Percentiles rank a stretch among this genome's conserved stretches.
phyloP scores from a whole-genome alignment of 2,797 vertebrate genomes.

The Sebastes trivittatus region DNA sequence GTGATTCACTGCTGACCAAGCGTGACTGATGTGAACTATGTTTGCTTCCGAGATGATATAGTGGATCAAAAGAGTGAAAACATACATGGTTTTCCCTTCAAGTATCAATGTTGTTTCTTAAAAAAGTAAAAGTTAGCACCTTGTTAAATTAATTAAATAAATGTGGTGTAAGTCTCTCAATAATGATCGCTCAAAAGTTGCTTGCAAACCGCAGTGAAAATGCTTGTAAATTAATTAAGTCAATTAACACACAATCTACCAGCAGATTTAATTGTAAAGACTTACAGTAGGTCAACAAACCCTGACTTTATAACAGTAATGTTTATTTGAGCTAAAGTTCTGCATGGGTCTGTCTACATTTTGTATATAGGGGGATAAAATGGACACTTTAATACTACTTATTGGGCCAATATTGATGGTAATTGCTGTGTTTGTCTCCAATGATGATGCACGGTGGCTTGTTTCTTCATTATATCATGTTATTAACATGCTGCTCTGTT shows the following conservation, averaged over 20 bases:
- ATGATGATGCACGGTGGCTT: neutral
- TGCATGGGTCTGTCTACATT: neutral
- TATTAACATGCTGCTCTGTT: neutral
- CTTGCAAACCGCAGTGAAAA: neutral
- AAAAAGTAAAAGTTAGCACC: neutral
- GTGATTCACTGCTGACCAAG: neutral
- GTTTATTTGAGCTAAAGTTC: neutral
- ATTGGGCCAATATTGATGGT: neutral
- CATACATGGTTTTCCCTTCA: neutral
- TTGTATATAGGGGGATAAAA: neutral
- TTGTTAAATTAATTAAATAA: neutral
- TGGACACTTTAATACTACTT: too few relatives aligned
- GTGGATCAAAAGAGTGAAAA: neutral
- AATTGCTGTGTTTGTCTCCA: neutral
- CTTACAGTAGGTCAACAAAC: neutral
- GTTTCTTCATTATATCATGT: neutral
- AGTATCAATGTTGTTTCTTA: neutral
- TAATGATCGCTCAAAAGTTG: neutral
- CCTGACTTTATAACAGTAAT: neutral
- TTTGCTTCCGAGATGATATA: neutral
- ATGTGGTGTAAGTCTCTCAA: neutral
- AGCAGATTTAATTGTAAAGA: neutral
- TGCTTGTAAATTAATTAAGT: neutral
- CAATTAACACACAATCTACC: neutral
- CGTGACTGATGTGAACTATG: neutral